These are phyloP conservation scores for Sakesphorus luctuosus DNA, from an alignment of 2,113 vertebrate genomes.

Conservation along the genomic window DNA sequence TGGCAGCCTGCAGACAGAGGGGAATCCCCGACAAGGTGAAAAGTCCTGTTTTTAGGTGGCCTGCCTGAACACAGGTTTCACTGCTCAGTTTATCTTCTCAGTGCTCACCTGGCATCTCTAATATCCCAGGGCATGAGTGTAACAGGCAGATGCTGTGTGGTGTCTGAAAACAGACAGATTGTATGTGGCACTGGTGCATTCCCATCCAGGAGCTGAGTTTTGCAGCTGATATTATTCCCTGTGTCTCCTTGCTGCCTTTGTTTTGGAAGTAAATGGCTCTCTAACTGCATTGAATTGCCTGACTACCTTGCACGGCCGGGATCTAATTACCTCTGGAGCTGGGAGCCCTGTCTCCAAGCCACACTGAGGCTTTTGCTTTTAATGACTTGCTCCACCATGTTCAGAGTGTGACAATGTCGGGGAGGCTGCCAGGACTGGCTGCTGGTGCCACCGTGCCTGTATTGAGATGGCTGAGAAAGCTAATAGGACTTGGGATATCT, in stretches of 20 bases:
- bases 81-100: not conserved
- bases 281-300: slow-evolving; percentile 46
- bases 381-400: not conserved
- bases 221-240: not conserved
- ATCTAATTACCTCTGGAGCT: slow-evolving; percentile 62
- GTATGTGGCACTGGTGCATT: not conserved
- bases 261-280: slow-evolving; percentile 48
- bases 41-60: not conserved
- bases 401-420: slow-evolving; percentile 20
- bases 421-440: slow-evolving; percentile 20
- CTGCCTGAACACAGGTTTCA: not conserved
- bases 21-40: not conserved
- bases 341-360: not conserved
- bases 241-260: not conserved
- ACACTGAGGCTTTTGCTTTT: slow-evolving; percentile 36
- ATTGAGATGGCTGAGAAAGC: not conserved
- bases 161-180: not conserved
- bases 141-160: not conserved
- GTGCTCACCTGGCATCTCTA: not conserved
- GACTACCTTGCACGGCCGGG: slow-evolving; percentile 16
- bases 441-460: not conserved
- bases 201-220: not conserved
- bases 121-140: not conserved
- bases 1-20: not conserved
- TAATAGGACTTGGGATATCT: not conserved